Evolutionary conservation across 2,888 invertebrate genomes (phyloP), one percentile per base, ranked within the genome.

Genomic region (Tachina fera): DNA sequence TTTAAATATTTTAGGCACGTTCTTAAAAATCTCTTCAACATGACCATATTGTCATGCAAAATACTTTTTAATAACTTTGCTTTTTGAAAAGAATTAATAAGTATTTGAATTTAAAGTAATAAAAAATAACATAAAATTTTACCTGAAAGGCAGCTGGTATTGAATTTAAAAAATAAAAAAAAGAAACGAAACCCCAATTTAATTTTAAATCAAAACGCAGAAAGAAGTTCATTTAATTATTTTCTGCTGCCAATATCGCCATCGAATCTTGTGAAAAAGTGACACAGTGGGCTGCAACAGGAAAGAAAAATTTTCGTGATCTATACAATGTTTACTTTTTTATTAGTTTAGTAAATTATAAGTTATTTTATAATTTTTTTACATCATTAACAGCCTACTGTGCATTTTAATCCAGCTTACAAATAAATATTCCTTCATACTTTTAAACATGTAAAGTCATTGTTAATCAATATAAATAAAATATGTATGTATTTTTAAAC

Each of bases 1-100:
- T 75, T 71, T 78, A 60, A 60, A 79, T 63, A 86, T 83, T 86
- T 85, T 65, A 68, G 53, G n/a, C 83, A 86, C 86, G 86, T 83
- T 80, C 71, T 11, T 63, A 13, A 31, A 45, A 31, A 31, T 56
- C 31, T 79, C 45, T 82, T 70, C 71, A 31, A 16, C 51, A 9
- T 70, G 51, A 14, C 51, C 68, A 81, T 75, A 53, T 56, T 75
- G 0, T 65, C 49, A 77, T 83, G 65, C 71, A 65, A 77, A 77
- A 45, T 47, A 43, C 8, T 31, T 6, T 45, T 45, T 47, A 45
- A 60, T 9, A 47, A 13, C 22, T 14, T 72, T 47, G 13, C 6
- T 43, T 14, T 43, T 43, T 43, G 1, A 60, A 41, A 45, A 63
- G 14, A 10, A 63, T 45, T 22, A 71, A 41, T 45, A 56, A 71